Percentiles rank a stretch among this genome's conserved stretches.
phyloP scores from a whole-genome alignment of 2,888 invertebrate species.

The Chesias legatella region DNA sequence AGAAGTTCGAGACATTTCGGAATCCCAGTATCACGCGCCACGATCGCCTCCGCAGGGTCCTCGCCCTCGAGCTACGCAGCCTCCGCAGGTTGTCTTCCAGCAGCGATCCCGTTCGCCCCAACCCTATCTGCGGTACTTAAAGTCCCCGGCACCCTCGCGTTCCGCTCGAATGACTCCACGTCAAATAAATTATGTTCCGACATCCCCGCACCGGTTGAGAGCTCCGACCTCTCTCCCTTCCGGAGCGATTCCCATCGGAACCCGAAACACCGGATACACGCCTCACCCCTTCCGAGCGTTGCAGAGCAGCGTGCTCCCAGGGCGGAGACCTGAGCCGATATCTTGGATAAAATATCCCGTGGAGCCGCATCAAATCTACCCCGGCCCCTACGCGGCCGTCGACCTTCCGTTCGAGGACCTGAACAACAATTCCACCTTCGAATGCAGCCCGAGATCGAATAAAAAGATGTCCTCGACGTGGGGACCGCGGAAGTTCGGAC shows the following conservation, averaged over 20 bases:
- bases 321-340: conserved; percentile 12
- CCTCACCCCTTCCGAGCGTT: conserved; percentile 8
- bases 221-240: conserved; percentile 1
- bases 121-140: not conserved
- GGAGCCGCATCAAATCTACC: conserved; percentile 7
- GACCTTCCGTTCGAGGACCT: conserved; percentile 9
- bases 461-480: conserved; percentile 19
- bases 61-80: conserved; percentile 4
- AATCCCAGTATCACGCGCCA: too few relatives aligned
- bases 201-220: not conserved
- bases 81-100: conserved; percentile 6
- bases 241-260: not conserved
- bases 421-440: not conserved
- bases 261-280: not conserved
- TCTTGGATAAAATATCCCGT: conserved; percentile 19
- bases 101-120: conserved; percentile 1
- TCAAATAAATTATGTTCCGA: not conserved
- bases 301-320: conserved; percentile 2
- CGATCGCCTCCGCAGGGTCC: too few relatives aligned
- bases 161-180: not conserved
- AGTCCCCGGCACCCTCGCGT: conserved; percentile 4
- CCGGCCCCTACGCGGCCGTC: conserved; percentile 8
- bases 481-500: conserved; percentile 26
- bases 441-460: conserved; percentile 9
- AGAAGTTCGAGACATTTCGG: too few relatives aligned